Evolutionary conservation across 2,888 invertebrate species (phyloP).

Genomic region (Melikaiella ostensackeni): DNA sequence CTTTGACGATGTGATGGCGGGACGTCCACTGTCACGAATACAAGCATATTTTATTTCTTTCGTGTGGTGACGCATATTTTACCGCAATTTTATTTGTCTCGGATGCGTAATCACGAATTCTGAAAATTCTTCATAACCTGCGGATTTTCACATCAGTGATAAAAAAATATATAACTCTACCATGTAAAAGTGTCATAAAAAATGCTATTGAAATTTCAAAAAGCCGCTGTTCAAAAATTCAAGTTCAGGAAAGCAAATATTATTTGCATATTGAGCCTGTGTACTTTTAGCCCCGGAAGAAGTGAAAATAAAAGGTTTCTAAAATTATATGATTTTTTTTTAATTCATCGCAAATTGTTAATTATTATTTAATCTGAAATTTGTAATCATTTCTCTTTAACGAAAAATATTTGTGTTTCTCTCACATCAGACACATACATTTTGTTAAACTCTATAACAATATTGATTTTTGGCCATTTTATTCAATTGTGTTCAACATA

Average conservation of each 20-base stretch:
- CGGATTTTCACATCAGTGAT: neutral
- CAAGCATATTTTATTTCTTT: constrained; percentile 33
- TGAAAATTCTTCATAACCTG: neutral
- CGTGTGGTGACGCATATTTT: constrained; percentile 13
- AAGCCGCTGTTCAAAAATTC: neutral
- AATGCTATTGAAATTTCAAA: neutral
- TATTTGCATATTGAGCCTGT: too few species aligned
- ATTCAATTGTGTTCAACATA: neutral
- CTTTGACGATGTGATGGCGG: neutral
- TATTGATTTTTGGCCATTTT: neutral
- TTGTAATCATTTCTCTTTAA: too few species aligned
- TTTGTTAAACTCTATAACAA: neutral
- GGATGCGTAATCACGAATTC: constrained; percentile 11
- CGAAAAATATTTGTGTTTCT: too few species aligned
- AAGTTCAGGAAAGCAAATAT: neutral
- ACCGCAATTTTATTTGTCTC: constrained; percentile 21
- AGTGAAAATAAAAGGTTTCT: too few species aligned
- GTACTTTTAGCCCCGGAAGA: too few species aligned
- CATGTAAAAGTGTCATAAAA: neutral
- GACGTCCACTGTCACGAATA: constrained; percentile 19
- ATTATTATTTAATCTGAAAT: too few species aligned
- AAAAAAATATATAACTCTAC: neutral
- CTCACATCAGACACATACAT: too few species aligned
- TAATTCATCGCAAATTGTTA: too few species aligned
- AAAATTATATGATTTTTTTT: too few species aligned